Evolutionary conservation across 1,140 invertebrate species (phyloP), one percentile per base, ranked within the genome.

Genomic region (Trinorchestia longiramus): DNA sequence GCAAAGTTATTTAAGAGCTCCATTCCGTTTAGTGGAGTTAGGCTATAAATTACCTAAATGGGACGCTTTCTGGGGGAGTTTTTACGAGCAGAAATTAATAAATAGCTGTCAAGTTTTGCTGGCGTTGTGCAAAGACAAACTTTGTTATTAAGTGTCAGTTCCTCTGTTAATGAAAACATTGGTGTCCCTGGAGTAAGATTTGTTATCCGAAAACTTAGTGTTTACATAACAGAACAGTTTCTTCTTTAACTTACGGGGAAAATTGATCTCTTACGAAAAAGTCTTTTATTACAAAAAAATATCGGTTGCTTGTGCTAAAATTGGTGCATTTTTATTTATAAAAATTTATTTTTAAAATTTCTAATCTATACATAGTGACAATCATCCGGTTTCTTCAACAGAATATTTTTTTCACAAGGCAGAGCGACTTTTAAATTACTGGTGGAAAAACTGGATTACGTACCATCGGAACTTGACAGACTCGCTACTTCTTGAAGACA

Each of bases 41-140:
- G 62, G 62, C 62, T 28, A 77, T 77, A 77, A 77, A 77, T 77
- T 77, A 77, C 62, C 62, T 28, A 77, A 77, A 77, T 77, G 62
- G 62, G 62, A 77, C 62, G 28, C 62, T 77, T 77, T 77, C 62
- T 77, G 62, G 15, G n/a, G 36, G 11, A 77, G 62, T 77, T 77
- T 77, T 77, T 77, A 77, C 62, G 62, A 77, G 62, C 62, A 77
- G 62, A 77, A 77, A 77, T 77, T 77, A 77, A 77, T 77, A 77
- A 77, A 77, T 77, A 77, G 62, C 62, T 77, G 62, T 77, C 62
- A 77, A 77, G 62, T 77, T 77, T 77, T 77, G 62, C 62, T 28
- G 62, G 62, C 62, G 62, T 36, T 15, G 11, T 77, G 62, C 62
- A 77, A 1, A 28, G 28, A 77, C 62, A 53, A 11, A 28, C 62